Evolutionary conservation across 2,113 vertebrate species (phyloP).

Genomic region (Orthonyx spaldingii): DNA sequence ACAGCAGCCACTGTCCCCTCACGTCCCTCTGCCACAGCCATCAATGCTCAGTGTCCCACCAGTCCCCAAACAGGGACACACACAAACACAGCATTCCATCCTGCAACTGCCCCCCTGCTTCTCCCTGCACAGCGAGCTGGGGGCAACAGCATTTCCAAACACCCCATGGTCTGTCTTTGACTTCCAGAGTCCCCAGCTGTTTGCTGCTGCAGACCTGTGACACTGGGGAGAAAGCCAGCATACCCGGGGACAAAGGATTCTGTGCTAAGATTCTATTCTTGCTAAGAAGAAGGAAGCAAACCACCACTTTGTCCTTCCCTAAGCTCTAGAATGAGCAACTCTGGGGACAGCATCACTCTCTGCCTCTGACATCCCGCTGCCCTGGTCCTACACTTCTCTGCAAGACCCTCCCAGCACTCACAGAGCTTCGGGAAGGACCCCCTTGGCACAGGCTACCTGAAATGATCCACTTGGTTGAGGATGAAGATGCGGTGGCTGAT

Average conservation of each 20-base stretch:
- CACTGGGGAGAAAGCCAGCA: background rate
- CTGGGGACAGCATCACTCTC: rapidly evolving
- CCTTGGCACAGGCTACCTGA: constrained; percentile 70
- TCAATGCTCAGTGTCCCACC: rapidly evolving
- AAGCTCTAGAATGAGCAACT: background rate
- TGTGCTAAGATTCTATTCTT: no score
- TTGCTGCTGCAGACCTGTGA: background rate
- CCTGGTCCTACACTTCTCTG: rapidly evolving
- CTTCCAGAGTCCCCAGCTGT: background rate
- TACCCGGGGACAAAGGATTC: background rate
- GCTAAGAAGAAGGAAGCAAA: background rate
- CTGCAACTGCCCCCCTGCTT: background rate
- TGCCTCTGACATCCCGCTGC: rapidly evolving
- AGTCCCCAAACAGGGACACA: rapidly evolving
- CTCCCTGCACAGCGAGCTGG: background rate
- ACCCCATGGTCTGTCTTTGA: rapidly evolving
- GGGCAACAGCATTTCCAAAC: background rate
- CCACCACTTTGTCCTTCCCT: background rate
- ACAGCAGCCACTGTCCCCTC: background rate
- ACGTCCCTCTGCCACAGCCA: background rate
- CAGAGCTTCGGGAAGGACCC: background rate
- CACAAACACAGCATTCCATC: background rate
- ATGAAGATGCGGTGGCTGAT: constrained; percentile 89
- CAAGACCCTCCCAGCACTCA: background rate
- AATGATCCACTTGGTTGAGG: constrained; percentile 94